Evolutionary conservation across 92 coral and sea anemone genomes (phyloP).

Genomic region (Parazoanthus swiftii): DNA sequence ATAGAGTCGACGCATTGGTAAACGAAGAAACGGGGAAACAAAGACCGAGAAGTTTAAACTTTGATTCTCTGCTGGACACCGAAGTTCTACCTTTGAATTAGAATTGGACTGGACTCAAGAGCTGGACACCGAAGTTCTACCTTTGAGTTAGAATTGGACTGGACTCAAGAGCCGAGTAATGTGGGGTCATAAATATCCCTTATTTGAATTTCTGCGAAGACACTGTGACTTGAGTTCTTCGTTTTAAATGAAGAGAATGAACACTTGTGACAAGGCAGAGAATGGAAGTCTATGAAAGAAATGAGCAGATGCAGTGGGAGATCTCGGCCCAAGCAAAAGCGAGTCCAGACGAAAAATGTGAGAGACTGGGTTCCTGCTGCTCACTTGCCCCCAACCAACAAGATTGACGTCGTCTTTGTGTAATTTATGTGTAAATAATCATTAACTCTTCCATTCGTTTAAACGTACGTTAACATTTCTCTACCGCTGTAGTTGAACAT

Average conservation of each 20-base stretch:
- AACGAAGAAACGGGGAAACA: neutral
- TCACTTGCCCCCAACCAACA: neutral
- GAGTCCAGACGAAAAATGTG: neutral
- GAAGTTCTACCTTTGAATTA: neutral
- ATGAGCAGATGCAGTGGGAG: neutral
- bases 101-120: neutral
- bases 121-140: neutral
- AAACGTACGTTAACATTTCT: neutral
- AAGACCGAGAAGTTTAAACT: conserved; percentile 34
- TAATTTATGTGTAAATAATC: neutral
- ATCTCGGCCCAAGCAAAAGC: neutral
- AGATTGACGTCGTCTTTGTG: neutral
- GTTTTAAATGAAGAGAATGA: neutral
- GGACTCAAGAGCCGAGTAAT: neutral
- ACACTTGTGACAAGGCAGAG: neutral
- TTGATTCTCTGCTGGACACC: conserved; percentile 12
- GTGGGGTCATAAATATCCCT: neutral
- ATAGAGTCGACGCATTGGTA: neutral
- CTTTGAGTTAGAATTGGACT: neutral
- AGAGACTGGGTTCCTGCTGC: neutral
- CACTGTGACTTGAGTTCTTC: neutral
- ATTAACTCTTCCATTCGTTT: neutral
- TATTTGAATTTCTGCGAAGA: neutral
- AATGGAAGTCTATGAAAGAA: neutral
- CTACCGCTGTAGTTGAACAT: neutral